These are phyloP conservation scores for Virgularia gustaviana DNA, from an alignment of 92 coral and sea anemone genomes.

Conservation along the genomic window DNA sequence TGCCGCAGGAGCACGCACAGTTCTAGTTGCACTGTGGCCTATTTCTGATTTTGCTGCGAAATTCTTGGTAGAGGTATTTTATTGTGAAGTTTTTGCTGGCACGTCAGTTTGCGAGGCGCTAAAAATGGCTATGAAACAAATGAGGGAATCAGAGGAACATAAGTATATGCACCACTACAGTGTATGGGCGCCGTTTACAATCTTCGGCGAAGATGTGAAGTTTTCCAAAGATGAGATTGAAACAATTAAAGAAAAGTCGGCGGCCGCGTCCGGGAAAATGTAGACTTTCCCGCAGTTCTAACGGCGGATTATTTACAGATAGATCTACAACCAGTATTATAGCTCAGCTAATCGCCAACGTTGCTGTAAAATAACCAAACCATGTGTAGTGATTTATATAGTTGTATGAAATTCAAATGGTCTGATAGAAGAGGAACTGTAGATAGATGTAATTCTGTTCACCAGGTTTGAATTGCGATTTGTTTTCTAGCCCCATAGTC, in stretches of 20 bases:
- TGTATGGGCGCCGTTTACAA: constrained; percentile 49
- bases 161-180: background rate
- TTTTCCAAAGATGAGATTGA: constrained; percentile 36
- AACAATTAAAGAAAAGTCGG: constrained; percentile 9
- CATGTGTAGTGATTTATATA: too few relatives aligned
- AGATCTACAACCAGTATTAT: too few relatives aligned
- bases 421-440: too few relatives aligned
- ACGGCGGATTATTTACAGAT: too few relatives aligned
- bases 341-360: too few relatives aligned
- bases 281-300: too few relatives aligned
- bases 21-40: constrained; percentile 52
- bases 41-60: constrained; percentile 39
- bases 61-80: constrained; percentile 42
- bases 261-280: too few relatives aligned
- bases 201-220: constrained; percentile 49
- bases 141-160: background rate
- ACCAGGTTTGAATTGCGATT: too few relatives aligned
- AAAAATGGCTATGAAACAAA: constrained; percentile 13
- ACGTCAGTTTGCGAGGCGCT: constrained; percentile 36
- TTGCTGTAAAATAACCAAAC: too few relatives aligned
- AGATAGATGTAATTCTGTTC: too few relatives aligned
- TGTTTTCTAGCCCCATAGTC: too few relatives aligned
- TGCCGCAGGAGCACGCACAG: constrained; percentile 56
- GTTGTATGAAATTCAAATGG: too few relatives aligned
- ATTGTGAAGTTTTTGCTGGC: constrained; percentile 33